Evolutionary conservation across 2,113 vertebrate genomes (phyloP).

Genomic region (Hirundichthys speculiger): DNA sequence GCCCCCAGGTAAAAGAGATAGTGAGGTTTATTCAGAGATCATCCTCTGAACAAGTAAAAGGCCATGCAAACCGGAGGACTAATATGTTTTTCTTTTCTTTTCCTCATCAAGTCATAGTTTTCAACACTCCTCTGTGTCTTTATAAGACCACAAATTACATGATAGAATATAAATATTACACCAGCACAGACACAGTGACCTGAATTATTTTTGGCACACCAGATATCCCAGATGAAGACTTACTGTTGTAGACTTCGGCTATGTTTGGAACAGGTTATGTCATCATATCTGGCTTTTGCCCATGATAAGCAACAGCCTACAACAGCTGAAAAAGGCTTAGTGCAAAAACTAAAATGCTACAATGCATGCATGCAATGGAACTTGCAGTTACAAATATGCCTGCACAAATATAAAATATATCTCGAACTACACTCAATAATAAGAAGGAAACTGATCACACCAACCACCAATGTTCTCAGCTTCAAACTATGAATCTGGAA

Average conservation of each 20-base stretch:
- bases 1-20: constrained; percentile 36
- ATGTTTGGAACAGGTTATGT: constrained; percentile 24
- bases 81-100: constrained; percentile 6
- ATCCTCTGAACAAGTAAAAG: constrained; percentile 58
- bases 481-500: constrained; percentile 55
- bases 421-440: constrained; percentile 55
- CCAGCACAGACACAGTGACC: constrained; percentile 72
- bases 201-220: constrained; percentile 77
- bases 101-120: constrained; percentile 52
- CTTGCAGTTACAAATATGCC: constrained; percentile 51
- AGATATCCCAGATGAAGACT: constrained; percentile 60
- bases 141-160: constrained; percentile 63
- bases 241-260: constrained; percentile 20
- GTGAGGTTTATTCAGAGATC: constrained; percentile 57
- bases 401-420: constrained; percentile 58
- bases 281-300: constrained; percentile 63
- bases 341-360: constrained; percentile 75
- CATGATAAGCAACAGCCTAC: constrained; percentile 74
- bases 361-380: constrained; percentile 74
- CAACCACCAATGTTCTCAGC: constrained; percentile 48
- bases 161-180: constrained; percentile 63
- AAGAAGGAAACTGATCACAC: constrained; percentile 56
- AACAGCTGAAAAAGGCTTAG: constrained; percentile 75
- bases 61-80: constrained; percentile 49
- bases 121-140: constrained; percentile 54